A percentile compares a stretch with the other conserved stretches of the same genome.
Evolutionary conservation across 1,140 invertebrate genomes (phyloP).

Genomic region (Diplogasteroides magnus): DNA sequence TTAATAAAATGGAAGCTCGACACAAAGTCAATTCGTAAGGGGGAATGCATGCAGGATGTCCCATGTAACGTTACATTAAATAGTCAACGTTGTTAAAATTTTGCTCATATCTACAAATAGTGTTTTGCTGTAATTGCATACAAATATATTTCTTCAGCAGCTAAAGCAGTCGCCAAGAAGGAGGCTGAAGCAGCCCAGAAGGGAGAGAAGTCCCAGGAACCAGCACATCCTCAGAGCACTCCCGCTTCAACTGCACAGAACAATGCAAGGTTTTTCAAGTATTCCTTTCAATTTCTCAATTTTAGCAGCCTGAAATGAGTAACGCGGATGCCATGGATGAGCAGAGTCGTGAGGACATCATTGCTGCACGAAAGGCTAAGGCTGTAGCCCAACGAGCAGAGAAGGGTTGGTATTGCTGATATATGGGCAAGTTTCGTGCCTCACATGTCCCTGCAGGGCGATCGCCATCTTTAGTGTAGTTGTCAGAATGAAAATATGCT

Average conservation of each 20-base stretch:
- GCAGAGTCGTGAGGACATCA: not conserved
- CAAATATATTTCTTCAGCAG: not conserved
- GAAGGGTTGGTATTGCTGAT: not conserved
- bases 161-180: not conserved
- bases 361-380: not conserved
- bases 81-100: too few relatives aligned
- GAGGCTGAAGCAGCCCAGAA: not conserved
- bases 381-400: not conserved
- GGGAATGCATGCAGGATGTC: too few relatives aligned
- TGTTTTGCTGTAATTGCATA: too few relatives aligned
- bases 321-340: not conserved
- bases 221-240: not conserved
- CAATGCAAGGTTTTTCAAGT: not conserved
- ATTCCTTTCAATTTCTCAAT: not conserved
- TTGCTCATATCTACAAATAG: too few relatives aligned
- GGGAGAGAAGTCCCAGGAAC: not conserved
- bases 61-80: too few relatives aligned
- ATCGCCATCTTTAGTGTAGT: too few relatives aligned
- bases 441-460: too few relatives aligned
- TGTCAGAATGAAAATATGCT: too few relatives aligned
- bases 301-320: not conserved
- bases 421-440: too few relatives aligned
- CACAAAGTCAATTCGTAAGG: too few relatives aligned
- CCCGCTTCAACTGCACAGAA: not conserved
- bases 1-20: not conserved